Base-by-base conservation (phyloP, 2,113 vertebrate species). In the Siniperca chuatsi region DNA sequence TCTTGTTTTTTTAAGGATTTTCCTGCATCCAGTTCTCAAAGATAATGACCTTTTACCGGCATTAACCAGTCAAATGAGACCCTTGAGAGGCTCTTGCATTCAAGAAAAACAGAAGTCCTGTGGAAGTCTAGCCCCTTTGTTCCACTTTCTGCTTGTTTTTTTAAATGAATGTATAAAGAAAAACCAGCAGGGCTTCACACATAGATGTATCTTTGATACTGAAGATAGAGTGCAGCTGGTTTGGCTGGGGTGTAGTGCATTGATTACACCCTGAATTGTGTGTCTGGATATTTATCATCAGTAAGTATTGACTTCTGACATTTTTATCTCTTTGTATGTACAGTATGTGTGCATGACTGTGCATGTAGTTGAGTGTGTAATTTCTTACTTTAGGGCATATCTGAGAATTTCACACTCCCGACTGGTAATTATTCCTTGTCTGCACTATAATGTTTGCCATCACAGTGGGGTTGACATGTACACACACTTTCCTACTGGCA, bases 1-100 rank as follows among this genome's bases (percentile, higher is more conserved):
- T 89, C 64, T 86, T 93, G 90, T 90, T 94, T 94, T 90, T 84
- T 75, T 46, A 93, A 83, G 88, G 83, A 83, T 89, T 92, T 94
- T 89, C 89, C 93, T 84, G 87, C 83, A 80, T 86, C 65, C 79
- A 83, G 40, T 18, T 64, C 23, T 74, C 71, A 64, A 60, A 95
- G 93, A 94, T 93, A 94, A 93, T 86, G 88, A 86, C 89, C 86
- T 87, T 75, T 84, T 83, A 82, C 86, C 68, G 29, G 72, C 73
- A 3, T 76, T 75, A 74, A 80, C 21, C 12, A 18, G 91, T 82
- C 86, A 90, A 95, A 95, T 78, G 85, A 92, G 89, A 86, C 93
- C 94, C 94, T 25, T 29, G 92, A 89, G 92, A 91, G 70, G 33
- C 25, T 82, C 16, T 69, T 86, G 85, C 35, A 40, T 84, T 91